These are phyloP conservation scores for Chelmon rostratus DNA, from an alignment of 2,797 vertebrate species.

Conservation along the genomic window DNA sequence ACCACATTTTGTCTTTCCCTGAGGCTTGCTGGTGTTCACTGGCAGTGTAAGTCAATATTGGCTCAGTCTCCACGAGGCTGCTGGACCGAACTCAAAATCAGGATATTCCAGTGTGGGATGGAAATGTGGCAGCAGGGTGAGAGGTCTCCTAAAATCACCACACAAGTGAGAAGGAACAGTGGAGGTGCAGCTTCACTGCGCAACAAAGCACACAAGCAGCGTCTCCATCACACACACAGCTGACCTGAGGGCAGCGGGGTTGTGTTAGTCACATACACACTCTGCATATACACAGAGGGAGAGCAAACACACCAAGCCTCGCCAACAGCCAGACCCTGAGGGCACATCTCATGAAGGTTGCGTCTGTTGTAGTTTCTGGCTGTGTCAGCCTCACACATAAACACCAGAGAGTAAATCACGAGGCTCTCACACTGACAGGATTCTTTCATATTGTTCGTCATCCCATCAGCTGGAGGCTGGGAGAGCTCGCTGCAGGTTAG, in stretches of 20 bases:
- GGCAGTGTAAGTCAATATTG: slow-evolving; percentile 61
- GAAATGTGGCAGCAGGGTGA: slow-evolving; percentile 68
- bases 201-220: slow-evolving; percentile 13
- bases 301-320: slow-evolving; percentile 6
- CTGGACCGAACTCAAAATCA: slow-evolving; percentile 35
- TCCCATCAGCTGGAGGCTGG: not conserved
- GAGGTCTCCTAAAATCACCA: slow-evolving; percentile 51
- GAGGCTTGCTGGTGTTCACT: slow-evolving; percentile 39
- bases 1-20: slow-evolving; percentile 40
- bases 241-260: slow-evolving; percentile 14
- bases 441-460: not conserved
- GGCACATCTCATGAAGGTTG: slow-evolving; percentile 32
- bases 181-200: slow-evolving; percentile 24
- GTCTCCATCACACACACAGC: slow-evolving; percentile 2
- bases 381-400: slow-evolving; percentile 24
- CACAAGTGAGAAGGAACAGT: slow-evolving; percentile 41
- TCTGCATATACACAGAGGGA: not conserved
- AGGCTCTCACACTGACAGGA: slow-evolving; percentile 7
- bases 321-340: slow-evolving; percentile 8
- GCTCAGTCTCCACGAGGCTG: slow-evolving; percentile 39
- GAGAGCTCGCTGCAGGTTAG: not conserved
- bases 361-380: slow-evolving; percentile 20
- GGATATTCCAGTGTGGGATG: slow-evolving; percentile 51
- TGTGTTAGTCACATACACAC: slow-evolving; percentile 19
- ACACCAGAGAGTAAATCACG: slow-evolving; percentile 12